phyloP scores from a whole-genome alignment of 2,797 vertebrate genomes.

The Poeciliopsis infans region DNA sequence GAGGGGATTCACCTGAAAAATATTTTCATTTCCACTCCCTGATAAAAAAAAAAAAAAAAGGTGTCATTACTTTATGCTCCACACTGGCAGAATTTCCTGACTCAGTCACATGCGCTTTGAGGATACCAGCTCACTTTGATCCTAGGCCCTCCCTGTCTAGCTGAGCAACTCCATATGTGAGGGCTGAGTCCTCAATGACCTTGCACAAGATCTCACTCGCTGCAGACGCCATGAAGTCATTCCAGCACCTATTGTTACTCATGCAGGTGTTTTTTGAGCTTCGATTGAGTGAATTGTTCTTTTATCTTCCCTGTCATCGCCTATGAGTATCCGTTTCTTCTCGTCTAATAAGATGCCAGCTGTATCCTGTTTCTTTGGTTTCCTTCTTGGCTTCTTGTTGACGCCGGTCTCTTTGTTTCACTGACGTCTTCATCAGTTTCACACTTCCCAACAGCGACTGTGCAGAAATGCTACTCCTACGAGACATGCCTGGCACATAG shows the following conservation, averaged over 20 bases:
- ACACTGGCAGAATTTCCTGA: constrained; percentile 18
- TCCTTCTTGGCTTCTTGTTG: constrained; percentile 9
- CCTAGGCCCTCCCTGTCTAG: constrained; percentile 3
- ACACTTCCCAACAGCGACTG: constrained; percentile 7
- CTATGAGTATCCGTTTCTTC: constrained; percentile 3
- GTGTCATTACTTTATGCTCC: neutral
- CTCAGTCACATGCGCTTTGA: constrained; percentile 54
- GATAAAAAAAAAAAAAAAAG: neutral
- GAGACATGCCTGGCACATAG: neutral
- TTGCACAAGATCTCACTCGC: constrained; percentile 23
- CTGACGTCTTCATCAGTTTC: neutral
- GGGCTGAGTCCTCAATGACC: constrained; percentile 29
- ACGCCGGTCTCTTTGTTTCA: constrained; percentile 6
- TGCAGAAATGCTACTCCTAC: constrained; percentile 34
- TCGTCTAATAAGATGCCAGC: constrained; percentile 29
- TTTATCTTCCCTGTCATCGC: constrained; percentile 38
- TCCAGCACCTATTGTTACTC: constrained; percentile 47
- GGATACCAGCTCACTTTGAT: constrained; percentile 52
- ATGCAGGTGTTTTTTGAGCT: constrained; percentile 46
- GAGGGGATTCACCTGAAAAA: constrained; percentile 18
- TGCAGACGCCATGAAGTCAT: constrained; percentile 53
- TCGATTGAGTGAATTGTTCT: constrained; percentile 11
- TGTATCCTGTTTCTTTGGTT: neutral
- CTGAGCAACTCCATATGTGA: constrained; percentile 51
- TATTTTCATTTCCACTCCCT: neutral